A percentile compares a stretch with the other conserved stretches of the same genome.
phyloP scores from a whole-genome alignment of 2,113 vertebrate species.

The Ramphastos sulfuratus region DNA sequence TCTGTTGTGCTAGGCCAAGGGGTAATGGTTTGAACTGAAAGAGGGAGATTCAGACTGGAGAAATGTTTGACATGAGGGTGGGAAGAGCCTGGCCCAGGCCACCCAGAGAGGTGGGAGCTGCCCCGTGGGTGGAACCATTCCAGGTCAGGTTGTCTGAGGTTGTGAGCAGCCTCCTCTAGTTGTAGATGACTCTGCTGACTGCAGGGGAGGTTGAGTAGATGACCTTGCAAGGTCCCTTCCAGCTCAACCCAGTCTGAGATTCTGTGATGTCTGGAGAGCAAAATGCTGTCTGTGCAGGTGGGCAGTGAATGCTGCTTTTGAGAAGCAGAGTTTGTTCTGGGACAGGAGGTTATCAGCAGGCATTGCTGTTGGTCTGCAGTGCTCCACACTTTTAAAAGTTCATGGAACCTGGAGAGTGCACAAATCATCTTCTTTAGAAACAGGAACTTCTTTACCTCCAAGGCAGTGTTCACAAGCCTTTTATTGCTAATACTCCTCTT shows the following conservation, averaged over 20 bases:
- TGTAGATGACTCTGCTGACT: neutral
- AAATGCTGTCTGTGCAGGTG: neutral
- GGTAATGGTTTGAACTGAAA: neutral
- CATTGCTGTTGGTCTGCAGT: neutral
- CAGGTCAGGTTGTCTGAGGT: neutral
- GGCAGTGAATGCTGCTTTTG: neutral
- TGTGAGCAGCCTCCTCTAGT: neutral
- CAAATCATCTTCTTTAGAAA: neutral
- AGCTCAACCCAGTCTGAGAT: neutral
- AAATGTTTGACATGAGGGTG: neutral
- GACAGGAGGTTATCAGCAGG: neutral
- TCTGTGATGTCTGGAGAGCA: neutral
- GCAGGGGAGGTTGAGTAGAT: neutral
- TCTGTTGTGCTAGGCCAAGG: neutral
- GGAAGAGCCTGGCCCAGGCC: neutral
- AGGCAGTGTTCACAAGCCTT: neutral
- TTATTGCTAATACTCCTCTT: neutral
- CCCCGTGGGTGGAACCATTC: neutral
- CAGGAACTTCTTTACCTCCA: neutral
- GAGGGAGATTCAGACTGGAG: neutral
- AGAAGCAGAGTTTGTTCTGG: neutral
- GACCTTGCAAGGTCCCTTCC: neutral
- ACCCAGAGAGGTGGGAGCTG: neutral
- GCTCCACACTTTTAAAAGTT: neutral
- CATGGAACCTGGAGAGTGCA: neutral